Evolutionary conservation across 2,113 vertebrate species (phyloP).

Genomic region (Paraplagusia blochii): DNA sequence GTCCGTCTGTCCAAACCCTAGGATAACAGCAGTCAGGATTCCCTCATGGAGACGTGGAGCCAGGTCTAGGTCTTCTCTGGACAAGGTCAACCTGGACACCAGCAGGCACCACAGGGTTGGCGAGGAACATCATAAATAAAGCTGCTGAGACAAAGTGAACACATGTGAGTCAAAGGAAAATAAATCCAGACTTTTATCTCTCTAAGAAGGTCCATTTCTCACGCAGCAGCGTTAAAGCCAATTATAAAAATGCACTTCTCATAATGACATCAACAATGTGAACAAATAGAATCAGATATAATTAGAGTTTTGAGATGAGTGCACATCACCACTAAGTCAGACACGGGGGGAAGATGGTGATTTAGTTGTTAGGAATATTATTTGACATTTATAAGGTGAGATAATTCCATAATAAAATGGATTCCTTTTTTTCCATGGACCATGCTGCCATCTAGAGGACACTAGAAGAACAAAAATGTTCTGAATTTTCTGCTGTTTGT

Average conservation of each 20-base stretch:
- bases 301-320: constrained; percentile 43
- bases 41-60: constrained; percentile 80
- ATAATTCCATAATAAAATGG: constrained; percentile 38
- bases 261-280: constrained; percentile 44
- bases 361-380: constrained; percentile 49
- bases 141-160: constrained; percentile 19
- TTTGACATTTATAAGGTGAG: constrained; percentile 55
- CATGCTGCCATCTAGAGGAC: constrained; percentile 76
- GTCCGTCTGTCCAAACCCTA: constrained; percentile 81
- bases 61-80: constrained; percentile 75
- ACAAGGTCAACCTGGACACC: constrained; percentile 77
- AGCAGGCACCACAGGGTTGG: constrained; percentile 36
- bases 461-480: background rate
- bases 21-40: constrained; percentile 73
- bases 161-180: constrained; percentile 1
- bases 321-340: constrained; percentile 40
- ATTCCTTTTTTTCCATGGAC: constrained; percentile 65
- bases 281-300: constrained; percentile 45
- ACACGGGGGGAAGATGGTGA: constrained; percentile 54
- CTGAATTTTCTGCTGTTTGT: background rate
- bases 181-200: constrained; percentile 2
- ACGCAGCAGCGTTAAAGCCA: constrained; percentile 13
- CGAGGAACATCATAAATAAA: constrained; percentile 34
- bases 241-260: constrained; percentile 43
- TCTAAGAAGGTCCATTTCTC: constrained; percentile 18